Evolutionary conservation across 2,888 invertebrate species (phyloP).

Genomic region (Suillia variegata): DNA sequence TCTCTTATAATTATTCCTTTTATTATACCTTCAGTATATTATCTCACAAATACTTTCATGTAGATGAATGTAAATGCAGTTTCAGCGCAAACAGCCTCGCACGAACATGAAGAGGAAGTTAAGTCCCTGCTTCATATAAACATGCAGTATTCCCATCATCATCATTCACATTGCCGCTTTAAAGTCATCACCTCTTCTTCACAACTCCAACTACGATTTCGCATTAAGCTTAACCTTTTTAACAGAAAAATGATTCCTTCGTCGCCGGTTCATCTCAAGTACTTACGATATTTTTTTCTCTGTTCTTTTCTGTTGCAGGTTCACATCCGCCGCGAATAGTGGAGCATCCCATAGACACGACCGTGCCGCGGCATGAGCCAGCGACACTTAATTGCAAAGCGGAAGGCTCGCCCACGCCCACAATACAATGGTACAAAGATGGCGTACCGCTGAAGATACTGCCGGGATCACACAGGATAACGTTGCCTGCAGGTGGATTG

Average conservation of each 20-base stretch:
- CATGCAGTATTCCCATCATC: too few species aligned
- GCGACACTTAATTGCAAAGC: constrained; percentile 91
- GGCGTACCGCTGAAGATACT: constrained; percentile 67
- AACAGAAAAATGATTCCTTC: neutral
- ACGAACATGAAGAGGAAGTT: too few species aligned
- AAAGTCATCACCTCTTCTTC: too few species aligned
- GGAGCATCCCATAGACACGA: constrained; percentile 89
- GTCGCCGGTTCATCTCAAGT: neutral
- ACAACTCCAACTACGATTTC: too few species aligned
- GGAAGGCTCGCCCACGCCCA: constrained; percentile 79
- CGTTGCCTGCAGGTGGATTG: constrained; percentile 77
- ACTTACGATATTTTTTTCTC: constrained; percentile 8
- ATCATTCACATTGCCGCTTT: too few species aligned
- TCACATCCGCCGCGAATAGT: constrained; percentile 80
- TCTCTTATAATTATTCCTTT: too few species aligned
- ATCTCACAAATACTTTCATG: too few species aligned
- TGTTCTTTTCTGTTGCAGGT: constrained; percentile 54
- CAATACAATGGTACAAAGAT: constrained; percentile 83
- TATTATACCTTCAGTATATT: too few species aligned
- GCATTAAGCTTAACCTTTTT: neutral
- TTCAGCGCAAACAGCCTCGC: too few species aligned
- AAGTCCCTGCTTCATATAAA: too few species aligned
- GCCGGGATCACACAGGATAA: constrained; percentile 73
- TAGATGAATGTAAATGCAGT: too few species aligned
- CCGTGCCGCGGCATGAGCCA: constrained; percentile 87